Conservation (phyloP, 2,113 vertebrate genomes). For the Takifugu flavidus region DNA sequence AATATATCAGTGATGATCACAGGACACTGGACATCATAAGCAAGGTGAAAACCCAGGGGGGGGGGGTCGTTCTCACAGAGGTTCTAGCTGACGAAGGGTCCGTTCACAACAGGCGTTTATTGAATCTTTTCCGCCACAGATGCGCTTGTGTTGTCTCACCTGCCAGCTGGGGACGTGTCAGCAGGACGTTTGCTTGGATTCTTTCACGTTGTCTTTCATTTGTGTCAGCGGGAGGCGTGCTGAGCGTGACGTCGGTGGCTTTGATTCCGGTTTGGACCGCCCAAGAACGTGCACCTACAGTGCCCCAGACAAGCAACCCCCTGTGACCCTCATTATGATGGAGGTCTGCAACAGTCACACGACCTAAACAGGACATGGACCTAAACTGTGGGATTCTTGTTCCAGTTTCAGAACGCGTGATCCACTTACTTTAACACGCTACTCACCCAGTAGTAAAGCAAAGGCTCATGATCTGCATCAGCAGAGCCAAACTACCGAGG, state of each 20-base stretch:
- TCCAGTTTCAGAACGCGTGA: neutral
- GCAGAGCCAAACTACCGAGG: neutral
- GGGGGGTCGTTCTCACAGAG: conserved; percentile 32
- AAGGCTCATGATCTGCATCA: neutral
- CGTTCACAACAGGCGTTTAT: neutral
- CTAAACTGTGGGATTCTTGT: neutral
- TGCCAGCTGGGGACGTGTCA: neutral
- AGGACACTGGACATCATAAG: conserved; percentile 37
- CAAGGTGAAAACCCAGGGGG: conserved; percentile 46
- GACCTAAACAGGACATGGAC: neutral
- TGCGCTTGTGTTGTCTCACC: neutral
- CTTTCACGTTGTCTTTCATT: no score
- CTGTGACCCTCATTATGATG: no score
- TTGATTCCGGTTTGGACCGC: no score
- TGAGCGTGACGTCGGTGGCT: no score
- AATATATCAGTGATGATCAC: conserved; percentile 39
- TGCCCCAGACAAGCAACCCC: no score
- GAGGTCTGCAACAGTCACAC: neutral
- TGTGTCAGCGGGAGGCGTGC: no score
- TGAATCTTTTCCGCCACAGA: neutral
- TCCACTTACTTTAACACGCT: neutral
- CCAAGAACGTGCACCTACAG: no score
- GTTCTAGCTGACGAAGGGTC: conserved; percentile 10
- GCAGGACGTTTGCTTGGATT: neutral
- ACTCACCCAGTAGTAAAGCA: neutral